These are phyloP conservation scores for Acropternis orthonyx DNA, from an alignment of 2,797 vertebrate species.

Conservation along the genomic window DNA sequence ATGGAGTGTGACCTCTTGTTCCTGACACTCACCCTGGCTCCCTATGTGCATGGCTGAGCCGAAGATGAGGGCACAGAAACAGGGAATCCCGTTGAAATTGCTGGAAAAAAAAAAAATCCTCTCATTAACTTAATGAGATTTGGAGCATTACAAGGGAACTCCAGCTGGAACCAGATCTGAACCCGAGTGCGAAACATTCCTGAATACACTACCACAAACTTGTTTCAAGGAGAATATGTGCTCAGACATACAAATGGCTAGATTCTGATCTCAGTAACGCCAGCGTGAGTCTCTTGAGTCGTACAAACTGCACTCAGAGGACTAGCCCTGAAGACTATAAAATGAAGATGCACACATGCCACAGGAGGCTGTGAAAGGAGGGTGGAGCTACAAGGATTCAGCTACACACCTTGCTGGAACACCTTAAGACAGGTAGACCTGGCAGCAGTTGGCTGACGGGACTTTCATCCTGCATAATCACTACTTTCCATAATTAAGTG, in stretches of 20 bases:
- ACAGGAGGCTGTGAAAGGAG: conserved; percentile 28
- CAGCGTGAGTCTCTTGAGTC: conserved; percentile 14
- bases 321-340: conserved; percentile 56
- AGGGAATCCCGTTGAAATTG: conserved; percentile 66
- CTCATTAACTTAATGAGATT: conserved; percentile 69
- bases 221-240: conserved; percentile 52
- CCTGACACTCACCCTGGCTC: not conserved
- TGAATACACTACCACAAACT: conserved; percentile 45
- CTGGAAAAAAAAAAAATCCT: conserved; percentile 13
- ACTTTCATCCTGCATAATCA: conserved; percentile 60
- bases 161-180: conserved; percentile 67
- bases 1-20: not conserved
- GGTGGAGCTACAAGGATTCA: conserved; percentile 10
- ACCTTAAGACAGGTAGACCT: conserved; percentile 54
- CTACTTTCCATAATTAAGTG: conserved; percentile 55
- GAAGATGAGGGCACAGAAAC: conserved; percentile 35
- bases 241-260: conserved; percentile 66
- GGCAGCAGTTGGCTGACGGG: conserved; percentile 10
- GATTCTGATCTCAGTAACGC: conserved; percentile 40
- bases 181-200: conserved; percentile 38
- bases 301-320: conserved; percentile 24
- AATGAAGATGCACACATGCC: conserved; percentile 43
- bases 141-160: conserved; percentile 65
- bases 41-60: not conserved
- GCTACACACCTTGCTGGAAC: conserved; percentile 62